Evolutionary conservation across 2,797 vertebrate genomes (phyloP).

Genomic region (Halcyon chelicuti): DNA sequence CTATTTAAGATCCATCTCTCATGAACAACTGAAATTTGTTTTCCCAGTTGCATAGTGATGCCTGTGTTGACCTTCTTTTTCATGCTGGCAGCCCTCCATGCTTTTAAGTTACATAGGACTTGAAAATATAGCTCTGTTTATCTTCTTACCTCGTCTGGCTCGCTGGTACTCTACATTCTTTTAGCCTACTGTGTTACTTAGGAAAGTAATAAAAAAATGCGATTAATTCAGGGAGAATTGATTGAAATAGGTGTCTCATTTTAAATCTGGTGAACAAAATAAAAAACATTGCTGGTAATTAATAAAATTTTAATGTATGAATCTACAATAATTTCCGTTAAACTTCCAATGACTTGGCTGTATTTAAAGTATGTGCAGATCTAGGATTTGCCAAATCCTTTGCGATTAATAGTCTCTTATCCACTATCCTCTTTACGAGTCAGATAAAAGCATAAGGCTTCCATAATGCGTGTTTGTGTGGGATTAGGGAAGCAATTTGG

Average conservation of each 20-base stretch:
- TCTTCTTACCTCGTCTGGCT: neutral
- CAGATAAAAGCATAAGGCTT: constrained; percentile 61
- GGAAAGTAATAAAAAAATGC: neutral
- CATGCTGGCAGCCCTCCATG: neutral
- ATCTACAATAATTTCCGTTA: neutral
- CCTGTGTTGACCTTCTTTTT: neutral
- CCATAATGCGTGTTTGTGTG: neutral
- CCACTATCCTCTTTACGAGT: constrained; percentile 22
- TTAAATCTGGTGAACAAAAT: neutral
- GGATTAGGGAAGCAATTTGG: constrained; percentile 31
- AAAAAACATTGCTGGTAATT: neutral
- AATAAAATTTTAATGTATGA: neutral
- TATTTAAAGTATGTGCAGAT: constrained; percentile 42
- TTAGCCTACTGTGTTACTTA: neutral
- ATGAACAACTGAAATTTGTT: neutral
- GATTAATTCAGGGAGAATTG: neutral
- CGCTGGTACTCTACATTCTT: neutral
- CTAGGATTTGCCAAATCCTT: constrained; percentile 43
- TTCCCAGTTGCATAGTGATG: neutral
- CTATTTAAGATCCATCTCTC: neutral
- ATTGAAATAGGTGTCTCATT: neutral
- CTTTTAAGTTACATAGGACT: neutral
- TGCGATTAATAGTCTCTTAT: constrained; percentile 28
- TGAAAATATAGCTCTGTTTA: constrained; percentile 12
- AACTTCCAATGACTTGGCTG: neutral